These are phyloP conservation scores for Hetaerina titia DNA, from an alignment of 2,888 invertebrate genomes.

Conservation along the genomic window DNA sequence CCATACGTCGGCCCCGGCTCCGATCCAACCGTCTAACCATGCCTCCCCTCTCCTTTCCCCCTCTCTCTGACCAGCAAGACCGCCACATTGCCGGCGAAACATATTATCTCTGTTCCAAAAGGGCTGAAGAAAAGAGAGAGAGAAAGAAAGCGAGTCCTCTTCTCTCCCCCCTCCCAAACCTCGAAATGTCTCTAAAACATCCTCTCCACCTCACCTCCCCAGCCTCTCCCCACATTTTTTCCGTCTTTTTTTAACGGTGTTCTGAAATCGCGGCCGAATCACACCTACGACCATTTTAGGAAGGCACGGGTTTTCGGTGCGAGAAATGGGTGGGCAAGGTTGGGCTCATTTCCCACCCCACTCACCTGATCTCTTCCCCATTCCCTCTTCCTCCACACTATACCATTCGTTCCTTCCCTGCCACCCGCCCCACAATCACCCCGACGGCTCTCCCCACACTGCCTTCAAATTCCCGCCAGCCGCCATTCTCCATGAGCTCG, in stretches of 20 bases:
- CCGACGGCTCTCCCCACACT: neutral
- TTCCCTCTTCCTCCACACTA: neutral
- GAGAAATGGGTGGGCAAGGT: slow-evolving; percentile 26
- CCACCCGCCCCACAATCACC: neutral
- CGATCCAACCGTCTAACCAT: neutral
- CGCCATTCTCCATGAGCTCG: neutral
- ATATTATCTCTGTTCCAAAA: slow-evolving; percentile 34
- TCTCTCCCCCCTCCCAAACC: neutral
- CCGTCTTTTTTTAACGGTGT: neutral
- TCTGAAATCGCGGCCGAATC: slow-evolving; percentile 27
- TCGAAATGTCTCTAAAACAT: neutral
- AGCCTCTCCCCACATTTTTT: neutral
- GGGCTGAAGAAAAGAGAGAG: neutral
- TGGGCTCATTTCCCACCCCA: neutral
- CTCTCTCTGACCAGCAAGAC: neutral
- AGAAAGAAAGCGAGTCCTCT: slow-evolving; percentile 8
- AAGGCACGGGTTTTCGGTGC: slow-evolving; percentile 18
- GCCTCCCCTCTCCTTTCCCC: neutral
- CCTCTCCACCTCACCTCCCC: neutral
- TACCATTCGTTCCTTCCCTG: neutral
- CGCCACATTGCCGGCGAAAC: neutral
- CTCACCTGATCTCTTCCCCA: neutral
- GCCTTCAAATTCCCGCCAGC: neutral
- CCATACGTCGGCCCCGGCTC: neutral
- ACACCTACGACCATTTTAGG: slow-evolving; percentile 32